Conservation (phyloP, 2,797 vertebrate species). For the Bucorvus abyssinicus region DNA sequence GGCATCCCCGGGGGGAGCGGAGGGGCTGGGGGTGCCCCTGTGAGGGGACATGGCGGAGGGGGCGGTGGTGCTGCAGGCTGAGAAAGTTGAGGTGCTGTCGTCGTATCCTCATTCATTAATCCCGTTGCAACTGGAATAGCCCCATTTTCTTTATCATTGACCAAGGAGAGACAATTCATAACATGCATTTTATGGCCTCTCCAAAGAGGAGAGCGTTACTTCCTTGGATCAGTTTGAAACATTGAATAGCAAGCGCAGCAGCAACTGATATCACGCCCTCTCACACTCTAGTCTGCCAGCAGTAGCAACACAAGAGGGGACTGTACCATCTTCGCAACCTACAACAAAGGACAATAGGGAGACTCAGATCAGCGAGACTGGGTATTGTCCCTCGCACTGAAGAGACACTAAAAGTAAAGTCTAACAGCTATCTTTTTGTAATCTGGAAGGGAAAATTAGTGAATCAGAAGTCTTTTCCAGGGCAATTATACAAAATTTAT, state of each 20-base stretch:
- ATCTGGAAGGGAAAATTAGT: neutral
- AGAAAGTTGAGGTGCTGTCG: constrained; percentile 18
- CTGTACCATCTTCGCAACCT: constrained; percentile 64
- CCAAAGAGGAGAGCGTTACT: constrained; percentile 66
- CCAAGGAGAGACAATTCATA: constrained; percentile 88
- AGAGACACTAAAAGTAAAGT: neutral
- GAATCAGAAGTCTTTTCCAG: neutral
- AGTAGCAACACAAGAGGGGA: neutral
- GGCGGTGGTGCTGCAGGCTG: constrained; percentile 56
- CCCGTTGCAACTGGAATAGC: constrained; percentile 68
- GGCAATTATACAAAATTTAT: neutral
- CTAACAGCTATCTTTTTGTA: neutral
- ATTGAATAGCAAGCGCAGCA: neutral
- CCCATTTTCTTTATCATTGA: constrained; percentile 88
- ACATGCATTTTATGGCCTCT: constrained; percentile 83
- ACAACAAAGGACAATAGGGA: neutral
- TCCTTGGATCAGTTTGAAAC: constrained; percentile 40
- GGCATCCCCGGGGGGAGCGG: constrained; percentile 6
- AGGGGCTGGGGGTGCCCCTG: constrained; percentile 29
- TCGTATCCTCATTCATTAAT: constrained; percentile 76
- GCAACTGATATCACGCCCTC: neutral
- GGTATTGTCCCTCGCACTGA: neutral
- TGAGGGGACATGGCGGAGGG: constrained; percentile 46
- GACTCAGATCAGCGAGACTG: neutral
- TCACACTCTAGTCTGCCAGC: constrained; percentile 1